Conservation (phyloP, 2,888 invertebrate species). For the Nematopogon swammerdamellus region DNA sequence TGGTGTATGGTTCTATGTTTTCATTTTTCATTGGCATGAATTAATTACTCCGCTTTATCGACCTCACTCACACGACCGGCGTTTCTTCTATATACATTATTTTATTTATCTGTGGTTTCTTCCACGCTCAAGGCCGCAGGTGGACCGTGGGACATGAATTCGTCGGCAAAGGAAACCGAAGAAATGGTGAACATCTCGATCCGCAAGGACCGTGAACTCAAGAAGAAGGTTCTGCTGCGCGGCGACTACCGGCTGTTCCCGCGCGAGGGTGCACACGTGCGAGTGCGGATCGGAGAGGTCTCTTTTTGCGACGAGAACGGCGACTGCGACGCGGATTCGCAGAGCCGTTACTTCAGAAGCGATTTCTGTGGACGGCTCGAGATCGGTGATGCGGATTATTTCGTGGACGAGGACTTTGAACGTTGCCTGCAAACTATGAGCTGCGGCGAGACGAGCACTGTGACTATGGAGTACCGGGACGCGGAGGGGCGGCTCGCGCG, state of each 20-base stretch:
- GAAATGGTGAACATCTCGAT: background rate
- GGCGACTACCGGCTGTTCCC: constrained; percentile 40
- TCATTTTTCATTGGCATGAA: too few relatives aligned
- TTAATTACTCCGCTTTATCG: too few relatives aligned
- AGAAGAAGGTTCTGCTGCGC: constrained; percentile 30
- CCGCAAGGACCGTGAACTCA: constrained; percentile 27
- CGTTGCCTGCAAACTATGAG: constrained; percentile 53
- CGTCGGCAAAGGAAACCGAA: background rate
- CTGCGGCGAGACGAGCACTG: constrained; percentile 36
- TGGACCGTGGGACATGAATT: background rate
- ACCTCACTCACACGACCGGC: too few relatives aligned
- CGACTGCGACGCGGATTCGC: constrained; percentile 25
- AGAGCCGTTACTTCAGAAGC: constrained; percentile 25
- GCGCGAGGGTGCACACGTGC: constrained; percentile 43
- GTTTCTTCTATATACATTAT: too few relatives aligned
- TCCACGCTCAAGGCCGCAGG: too few relatives aligned
- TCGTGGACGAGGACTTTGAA: constrained; percentile 52
- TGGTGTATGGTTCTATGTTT: too few relatives aligned
- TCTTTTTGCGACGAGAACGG: constrained; percentile 24
- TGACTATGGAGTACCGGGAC: constrained; percentile 32
- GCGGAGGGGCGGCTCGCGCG: constrained; percentile 21
- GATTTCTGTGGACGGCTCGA: constrained; percentile 39
- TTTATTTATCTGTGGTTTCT: too few relatives aligned
- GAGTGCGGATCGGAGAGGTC: constrained; percentile 29
- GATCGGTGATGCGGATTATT: constrained; percentile 45